phyloP scores from a whole-genome alignment of 1,140 invertebrate species.

The Bombyx mandarina region DNA sequence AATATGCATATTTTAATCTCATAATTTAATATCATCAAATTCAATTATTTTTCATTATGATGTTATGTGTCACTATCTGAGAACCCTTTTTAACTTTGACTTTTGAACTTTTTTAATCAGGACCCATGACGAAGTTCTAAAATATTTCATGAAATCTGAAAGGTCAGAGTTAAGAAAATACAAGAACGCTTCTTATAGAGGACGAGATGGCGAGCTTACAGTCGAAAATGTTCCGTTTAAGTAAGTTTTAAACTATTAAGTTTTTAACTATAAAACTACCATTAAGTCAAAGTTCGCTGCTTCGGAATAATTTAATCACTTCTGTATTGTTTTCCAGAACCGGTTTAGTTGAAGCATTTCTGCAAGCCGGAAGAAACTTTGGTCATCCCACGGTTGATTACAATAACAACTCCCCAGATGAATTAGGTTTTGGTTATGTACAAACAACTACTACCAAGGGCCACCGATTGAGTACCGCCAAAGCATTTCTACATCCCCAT shows the following conservation, averaged over 20 bases:
- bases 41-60: too few species aligned
- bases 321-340: slow-evolving; percentile 63
- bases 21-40: too few species aligned
- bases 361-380: slow-evolving; percentile 73
- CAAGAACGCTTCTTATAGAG: slow-evolving; percentile 69
- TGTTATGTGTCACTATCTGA: too few species aligned
- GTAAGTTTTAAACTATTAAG: slow-evolving; percentile 43
- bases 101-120: slow-evolving; percentile 26
- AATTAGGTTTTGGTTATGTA: slow-evolving; percentile 76
- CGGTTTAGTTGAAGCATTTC: slow-evolving; percentile 73
- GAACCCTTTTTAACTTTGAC: too few species aligned
- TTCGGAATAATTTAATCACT: not conserved
- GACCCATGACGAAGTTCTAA: slow-evolving; percentile 81
- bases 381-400: slow-evolving; percentile 76
- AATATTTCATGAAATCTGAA: slow-evolving; percentile 77
- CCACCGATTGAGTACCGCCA: slow-evolving; percentile 70
- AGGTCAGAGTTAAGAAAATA: slow-evolving; percentile 69
- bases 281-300: not conserved
- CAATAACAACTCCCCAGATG: slow-evolving; percentile 72
- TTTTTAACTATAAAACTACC: slow-evolving; percentile 4
- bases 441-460: slow-evolving; percentile 77
- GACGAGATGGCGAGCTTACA: slow-evolving; percentile 70
- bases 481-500: slow-evolving; percentile 73
- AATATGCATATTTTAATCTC: too few species aligned
- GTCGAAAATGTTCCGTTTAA: slow-evolving; percentile 72